Percentiles rank a stretch among this genome's conserved stretches.
These are phyloP conservation scores for Phytoseiulus persimilis DNA, from an alignment of 2,888 invertebrate species.

Conservation along the genomic window DNA sequence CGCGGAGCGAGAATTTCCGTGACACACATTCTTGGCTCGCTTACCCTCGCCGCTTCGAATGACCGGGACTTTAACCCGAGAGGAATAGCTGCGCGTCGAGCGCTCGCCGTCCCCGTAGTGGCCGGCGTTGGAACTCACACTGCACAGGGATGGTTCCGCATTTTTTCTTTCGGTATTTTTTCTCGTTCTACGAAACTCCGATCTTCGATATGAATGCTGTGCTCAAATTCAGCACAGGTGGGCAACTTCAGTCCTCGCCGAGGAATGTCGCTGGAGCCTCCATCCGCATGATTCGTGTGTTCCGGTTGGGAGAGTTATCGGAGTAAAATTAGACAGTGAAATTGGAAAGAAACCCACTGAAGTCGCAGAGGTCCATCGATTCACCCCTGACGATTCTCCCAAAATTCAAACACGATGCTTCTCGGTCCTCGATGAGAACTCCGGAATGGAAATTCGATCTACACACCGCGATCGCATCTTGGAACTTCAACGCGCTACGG, in stretches of 20 bases:
- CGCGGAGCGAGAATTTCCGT: not conserved
- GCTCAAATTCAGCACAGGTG: too few species aligned
- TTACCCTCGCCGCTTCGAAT: constrained; percentile 5
- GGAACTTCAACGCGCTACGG: too few species aligned
- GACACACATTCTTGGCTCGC: constrained; percentile 5
- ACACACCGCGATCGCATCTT: too few species aligned
- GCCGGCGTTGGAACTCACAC: not conserved
- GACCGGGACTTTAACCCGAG: not conserved
- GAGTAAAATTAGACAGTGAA: not conserved
- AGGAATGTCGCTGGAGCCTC: too few species aligned
- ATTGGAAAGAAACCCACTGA: too few species aligned
- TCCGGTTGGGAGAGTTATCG: not conserved
- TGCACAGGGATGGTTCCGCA: not conserved
- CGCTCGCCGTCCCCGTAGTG: not conserved
- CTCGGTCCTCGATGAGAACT: too few species aligned
- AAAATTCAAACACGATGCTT: too few species aligned
- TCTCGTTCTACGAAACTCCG: not conserved
- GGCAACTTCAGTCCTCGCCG: too few species aligned
- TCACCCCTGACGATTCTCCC: too few species aligned
- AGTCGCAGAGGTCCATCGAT: too few species aligned
- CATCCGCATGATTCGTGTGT: too few species aligned
- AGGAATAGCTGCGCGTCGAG: not conserved
- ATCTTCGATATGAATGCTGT: not conserved
- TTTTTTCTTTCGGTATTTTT: not conserved
- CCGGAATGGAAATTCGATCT: too few species aligned